Base-by-base conservation (phyloP, 1,140 invertebrate species). In the Pogonomyrmex californicus region DNA sequence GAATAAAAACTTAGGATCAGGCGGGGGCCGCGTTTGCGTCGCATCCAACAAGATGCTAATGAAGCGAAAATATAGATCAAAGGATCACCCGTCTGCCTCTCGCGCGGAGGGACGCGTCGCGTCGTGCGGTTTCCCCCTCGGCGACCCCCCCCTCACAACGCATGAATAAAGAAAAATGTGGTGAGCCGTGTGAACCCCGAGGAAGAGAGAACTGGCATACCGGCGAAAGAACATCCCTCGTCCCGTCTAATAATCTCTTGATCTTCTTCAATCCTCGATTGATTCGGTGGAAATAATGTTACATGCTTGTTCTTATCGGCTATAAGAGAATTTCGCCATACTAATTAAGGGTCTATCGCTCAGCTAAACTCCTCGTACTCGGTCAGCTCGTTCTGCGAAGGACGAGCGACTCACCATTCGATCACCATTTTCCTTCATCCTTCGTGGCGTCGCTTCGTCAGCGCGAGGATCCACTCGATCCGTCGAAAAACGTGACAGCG, bases 81-180 rank as follows among this genome's bases (percentile, higher is more conserved):
- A 63, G 41, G 76, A 78, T 81, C 49, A 44, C 36, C 10, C 65
- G 54, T 82, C 41, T 36, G 54, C 17, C 41, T 82, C 30, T 12
- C 41, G 9, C 51, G 78, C 38, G 17, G 4, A 47, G 54, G 17
- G 62, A 47, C 44, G 44, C 62, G 44, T 36, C 66, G 54, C 51
- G 38, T 30, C 78, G 49, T 30, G 68, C 79, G 41, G 60, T 73
- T 82, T 83, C 65, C 54, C 36, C 51, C 41, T 68, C 79, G 79
- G 30, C 41, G 23, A n/a, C n/a, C n/a, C n/a, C 0, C 23, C 54
- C 71, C 54, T 83, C 79, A 62, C 54, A 54, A 83, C 68, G 79
- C 68, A 38, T 75, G 54, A 75, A 83, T 73, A 60, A 83, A 73
- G 68, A 75, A 75, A 83, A 83, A 75, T 60, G 79, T 71, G 54